Evolutionary conservation across 37 sponge, comb jelly and placozoan species (phyloP).

Genomic region (Dysidea cf. avara): DNA sequence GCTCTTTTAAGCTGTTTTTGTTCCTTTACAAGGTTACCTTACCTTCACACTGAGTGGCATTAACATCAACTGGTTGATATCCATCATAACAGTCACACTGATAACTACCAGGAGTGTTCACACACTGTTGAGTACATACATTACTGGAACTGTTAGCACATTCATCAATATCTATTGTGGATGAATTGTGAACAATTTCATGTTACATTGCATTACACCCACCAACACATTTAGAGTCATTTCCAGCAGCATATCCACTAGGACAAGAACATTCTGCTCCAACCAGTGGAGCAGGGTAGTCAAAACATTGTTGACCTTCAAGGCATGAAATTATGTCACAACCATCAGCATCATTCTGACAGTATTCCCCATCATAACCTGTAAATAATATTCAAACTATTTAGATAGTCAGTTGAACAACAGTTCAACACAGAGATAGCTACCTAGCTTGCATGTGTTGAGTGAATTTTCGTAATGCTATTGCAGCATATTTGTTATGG

Average conservation of each 20-base stretch:
- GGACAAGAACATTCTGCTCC: slow-evolving; percentile 66
- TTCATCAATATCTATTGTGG: slow-evolving; percentile 58
- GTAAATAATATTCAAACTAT: too few relatives aligned
- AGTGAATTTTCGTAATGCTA: too few relatives aligned
- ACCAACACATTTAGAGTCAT: slow-evolving; percentile 66
- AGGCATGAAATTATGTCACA: slow-evolving; percentile 56
- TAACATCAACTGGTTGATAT: neutral
- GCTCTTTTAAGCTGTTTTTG: too few relatives aligned
- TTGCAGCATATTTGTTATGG: too few relatives aligned
- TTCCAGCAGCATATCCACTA: slow-evolving; percentile 19
- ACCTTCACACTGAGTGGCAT: slow-evolving; percentile 41
- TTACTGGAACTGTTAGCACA: slow-evolving; percentile 14
- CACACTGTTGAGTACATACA: slow-evolving; percentile 51
- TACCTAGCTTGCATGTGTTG: too few relatives aligned
- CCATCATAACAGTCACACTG: slow-evolving; percentile 43
- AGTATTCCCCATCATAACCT: slow-evolving; percentile 49
- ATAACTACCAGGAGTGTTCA: slow-evolving; percentile 45
- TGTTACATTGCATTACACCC: slow-evolving; percentile 2
- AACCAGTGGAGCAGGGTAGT: slow-evolving; percentile 47
- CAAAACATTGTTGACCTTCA: slow-evolving; percentile 46
- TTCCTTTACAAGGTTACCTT: too few relatives aligned
- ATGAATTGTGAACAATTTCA: too few relatives aligned
- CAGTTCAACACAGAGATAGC: too few relatives aligned
- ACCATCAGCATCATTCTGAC: slow-evolving; percentile 62
- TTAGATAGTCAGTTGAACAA: too few relatives aligned